Conservation (phyloP, 2,888 invertebrate genomes). For the Polydrusus tereticollis region DNA sequence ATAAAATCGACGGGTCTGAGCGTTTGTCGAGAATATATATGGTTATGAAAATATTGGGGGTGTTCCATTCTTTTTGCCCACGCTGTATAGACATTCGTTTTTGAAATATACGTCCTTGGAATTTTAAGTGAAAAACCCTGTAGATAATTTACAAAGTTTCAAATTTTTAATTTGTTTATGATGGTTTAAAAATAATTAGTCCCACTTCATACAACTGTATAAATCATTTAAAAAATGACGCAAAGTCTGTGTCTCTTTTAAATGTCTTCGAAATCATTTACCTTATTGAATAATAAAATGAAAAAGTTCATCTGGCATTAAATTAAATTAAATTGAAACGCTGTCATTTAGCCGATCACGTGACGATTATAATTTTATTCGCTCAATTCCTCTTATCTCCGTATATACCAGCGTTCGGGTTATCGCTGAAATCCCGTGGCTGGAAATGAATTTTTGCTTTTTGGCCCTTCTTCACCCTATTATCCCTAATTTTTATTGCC, state of each 20-base stretch:
- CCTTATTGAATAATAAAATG: background rate
- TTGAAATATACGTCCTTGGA: too few species aligned
- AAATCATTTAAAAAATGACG: too few species aligned
- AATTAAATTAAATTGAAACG: conserved; percentile 66
- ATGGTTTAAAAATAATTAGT: too few species aligned
- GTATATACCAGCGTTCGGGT: conserved; percentile 53
- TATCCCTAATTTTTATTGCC: conserved; percentile 69
- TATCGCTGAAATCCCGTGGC: conserved; percentile 53
- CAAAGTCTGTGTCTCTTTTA: background rate
- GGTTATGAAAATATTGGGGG: too few species aligned
- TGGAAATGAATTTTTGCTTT: conserved; percentile 55
- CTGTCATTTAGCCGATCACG: conserved; percentile 64
- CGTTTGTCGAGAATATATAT: too few species aligned
- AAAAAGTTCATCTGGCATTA: conserved; percentile 27
- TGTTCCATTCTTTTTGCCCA: too few species aligned
- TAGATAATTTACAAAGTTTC: too few species aligned
- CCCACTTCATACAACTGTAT: too few species aligned
- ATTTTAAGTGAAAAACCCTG: too few species aligned
- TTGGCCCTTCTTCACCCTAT: conserved; percentile 60
- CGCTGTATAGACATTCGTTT: too few species aligned
- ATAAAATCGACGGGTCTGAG: too few species aligned
- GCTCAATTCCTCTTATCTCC: conserved; percentile 60
- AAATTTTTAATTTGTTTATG: too few species aligned
- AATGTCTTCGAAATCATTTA: background rate
- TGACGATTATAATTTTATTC: conserved; percentile 74